Evolutionary conservation across 1,140 invertebrate genomes (phyloP).

Genomic region (Papilio dardanus): DNA sequence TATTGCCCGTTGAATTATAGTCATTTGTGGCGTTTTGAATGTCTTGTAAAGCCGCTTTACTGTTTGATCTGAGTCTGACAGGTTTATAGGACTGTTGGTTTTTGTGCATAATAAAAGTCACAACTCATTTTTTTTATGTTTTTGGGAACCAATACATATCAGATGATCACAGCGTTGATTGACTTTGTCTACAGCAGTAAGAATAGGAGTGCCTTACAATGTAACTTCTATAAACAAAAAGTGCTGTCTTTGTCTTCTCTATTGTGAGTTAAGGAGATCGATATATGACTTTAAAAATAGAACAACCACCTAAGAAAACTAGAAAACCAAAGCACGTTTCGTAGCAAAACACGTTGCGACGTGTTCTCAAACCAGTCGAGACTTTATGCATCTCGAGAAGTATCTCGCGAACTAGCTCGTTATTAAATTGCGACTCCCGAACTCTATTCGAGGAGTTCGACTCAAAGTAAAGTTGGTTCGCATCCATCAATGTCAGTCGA

Average conservation of each 20-base stretch:
- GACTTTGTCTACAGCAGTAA: not conserved
- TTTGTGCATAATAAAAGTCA: not conserved
- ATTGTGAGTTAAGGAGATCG: not conserved
- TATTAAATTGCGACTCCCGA: constrained; percentile 21
- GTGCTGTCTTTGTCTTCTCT: not conserved
- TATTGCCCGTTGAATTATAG: constrained; percentile 22
- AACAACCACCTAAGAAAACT: constrained; percentile 5
- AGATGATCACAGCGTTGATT: too few species aligned
- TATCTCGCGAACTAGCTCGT: not conserved
- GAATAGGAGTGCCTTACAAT: not conserved
- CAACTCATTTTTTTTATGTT: too few species aligned
- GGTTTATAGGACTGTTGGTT: not conserved
- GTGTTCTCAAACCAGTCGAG: not conserved
- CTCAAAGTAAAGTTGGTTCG: constrained; percentile 6
- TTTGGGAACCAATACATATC: too few species aligned
- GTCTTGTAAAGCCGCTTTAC: not conserved
- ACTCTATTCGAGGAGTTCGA: constrained; percentile 7
- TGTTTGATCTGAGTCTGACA: not conserved
- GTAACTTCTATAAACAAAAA: not conserved
- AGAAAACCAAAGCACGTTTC: constrained; percentile 20
- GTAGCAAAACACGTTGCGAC: constrained; percentile 21
- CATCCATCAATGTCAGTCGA: constrained; percentile 20
- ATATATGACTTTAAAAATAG: not conserved
- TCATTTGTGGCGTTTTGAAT: constrained; percentile 3
- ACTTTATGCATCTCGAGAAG: constrained; percentile 8